Percentiles rank a stretch among this genome's conserved stretches.
phyloP scores from a whole-genome alignment of 2,888 invertebrate genomes.

The Eilema sororculum region DNA sequence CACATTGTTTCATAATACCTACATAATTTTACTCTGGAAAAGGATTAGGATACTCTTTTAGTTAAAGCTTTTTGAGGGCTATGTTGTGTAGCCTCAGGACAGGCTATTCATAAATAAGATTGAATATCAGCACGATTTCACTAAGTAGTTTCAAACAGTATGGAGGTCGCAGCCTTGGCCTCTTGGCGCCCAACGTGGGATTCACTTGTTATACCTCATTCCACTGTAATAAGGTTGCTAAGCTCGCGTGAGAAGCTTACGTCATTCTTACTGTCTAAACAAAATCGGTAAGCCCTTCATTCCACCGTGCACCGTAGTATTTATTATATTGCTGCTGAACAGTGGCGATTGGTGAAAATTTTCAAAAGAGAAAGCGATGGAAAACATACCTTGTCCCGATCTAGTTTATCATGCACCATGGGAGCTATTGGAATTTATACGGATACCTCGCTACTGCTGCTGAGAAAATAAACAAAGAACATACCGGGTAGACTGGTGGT shows the following conservation, averaged over 20 bases:
- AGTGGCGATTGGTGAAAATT: too few species aligned
- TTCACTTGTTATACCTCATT: slow-evolving; percentile 45
- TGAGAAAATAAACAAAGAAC: slow-evolving; percentile 10
- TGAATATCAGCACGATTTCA: slow-evolving; percentile 47
- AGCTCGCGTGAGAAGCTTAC: slow-evolving; percentile 62
- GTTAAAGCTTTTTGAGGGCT: background rate
- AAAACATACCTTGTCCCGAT: too few species aligned
- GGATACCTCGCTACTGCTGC: background rate
- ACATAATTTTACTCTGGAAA: background rate
- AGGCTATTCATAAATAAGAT: slow-evolving; percentile 37
- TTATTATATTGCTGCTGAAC: slow-evolving; percentile 15
- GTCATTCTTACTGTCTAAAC: slow-evolving; percentile 56
- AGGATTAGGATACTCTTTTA: background rate
- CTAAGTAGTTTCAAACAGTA: slow-evolving; percentile 34
- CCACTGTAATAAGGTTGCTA: slow-evolving; percentile 47
- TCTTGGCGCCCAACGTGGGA: slow-evolving; percentile 64
- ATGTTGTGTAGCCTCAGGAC: background rate
- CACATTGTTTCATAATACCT: background rate
- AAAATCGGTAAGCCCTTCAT: slow-evolving; percentile 50
- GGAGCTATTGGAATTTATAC: too few species aligned
- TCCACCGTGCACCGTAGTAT: slow-evolving; percentile 27
- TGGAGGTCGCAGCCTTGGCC: slow-evolving; percentile 70
- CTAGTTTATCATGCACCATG: too few species aligned
- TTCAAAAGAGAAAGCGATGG: slow-evolving; percentile 9
- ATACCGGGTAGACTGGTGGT: background rate